Percentiles rank a stretch among this genome's conserved stretches.
Conservation (phyloP, 2,113 vertebrate species). For the Myrmecobius fasciatus region DNA sequence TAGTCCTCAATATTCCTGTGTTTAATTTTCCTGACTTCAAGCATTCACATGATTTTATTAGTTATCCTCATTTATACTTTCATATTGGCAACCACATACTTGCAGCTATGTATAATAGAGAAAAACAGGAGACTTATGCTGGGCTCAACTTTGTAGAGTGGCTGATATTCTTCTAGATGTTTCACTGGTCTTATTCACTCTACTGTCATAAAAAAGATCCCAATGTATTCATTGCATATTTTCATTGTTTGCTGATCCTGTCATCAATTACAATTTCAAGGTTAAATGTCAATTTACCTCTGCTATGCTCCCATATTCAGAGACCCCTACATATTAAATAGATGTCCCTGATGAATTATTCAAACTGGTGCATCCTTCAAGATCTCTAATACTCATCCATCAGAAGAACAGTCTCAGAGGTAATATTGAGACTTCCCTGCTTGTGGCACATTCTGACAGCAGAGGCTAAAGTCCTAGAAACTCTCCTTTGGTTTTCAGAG, state of each 20-base stretch:
- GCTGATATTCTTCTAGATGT: too few relatives aligned
- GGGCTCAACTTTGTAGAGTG: not conserved
- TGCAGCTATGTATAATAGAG: not conserved
- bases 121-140: not conserved
- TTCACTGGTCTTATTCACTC: too few relatives aligned
- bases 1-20: too few relatives aligned
- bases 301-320: not conserved
- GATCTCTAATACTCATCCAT: not conserved
- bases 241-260: not conserved
- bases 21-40: too few relatives aligned
- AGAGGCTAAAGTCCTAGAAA: not conserved
- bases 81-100: too few relatives aligned
- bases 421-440: not conserved
- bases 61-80: too few relatives aligned
- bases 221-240: not conserved
- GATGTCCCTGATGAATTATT: not conserved
- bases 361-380: not conserved
- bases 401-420: not conserved
- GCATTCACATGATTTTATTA: too few relatives aligned
- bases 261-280: not conserved
- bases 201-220: too few relatives aligned
- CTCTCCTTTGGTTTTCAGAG: not conserved
- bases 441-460: not conserved
- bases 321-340: not conserved
- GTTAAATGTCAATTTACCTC: not conserved